Evolutionary conservation across 1,140 invertebrate species (phyloP), one percentile per base, ranked within the genome.

Genomic region (Formica exsecta): DNA sequence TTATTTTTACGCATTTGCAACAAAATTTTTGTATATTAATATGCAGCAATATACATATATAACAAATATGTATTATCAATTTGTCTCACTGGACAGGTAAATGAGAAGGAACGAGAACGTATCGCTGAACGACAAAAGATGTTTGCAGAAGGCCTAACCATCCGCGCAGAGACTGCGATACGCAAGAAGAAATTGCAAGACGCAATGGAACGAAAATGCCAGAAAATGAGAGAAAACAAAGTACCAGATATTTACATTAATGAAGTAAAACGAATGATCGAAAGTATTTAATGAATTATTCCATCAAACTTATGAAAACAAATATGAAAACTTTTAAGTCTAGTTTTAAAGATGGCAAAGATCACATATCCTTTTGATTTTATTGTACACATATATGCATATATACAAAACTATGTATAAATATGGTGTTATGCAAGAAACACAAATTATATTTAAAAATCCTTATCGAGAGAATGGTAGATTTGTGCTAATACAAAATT

Each of bases 41-140:
- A 51, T 36, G 44, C 0, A 65, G 36, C 1, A 57, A 73, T 16
- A 51, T 51, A 16, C 19, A 51, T 48, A 29, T 29, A 29, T 29
- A 29, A 29, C 0, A 29, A 29, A 29, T 29, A 29, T 0, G 41
- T 44, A 59, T 70, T 74, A 32, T 66, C 11, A 3, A 25, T 8
- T 71, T 80, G 0, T 44, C n/a, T 80, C 9, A 6, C 61, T 70
- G 51, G 1, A 8, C 95, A 97, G 93, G 97, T 97, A 29, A 96
- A 97, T 91, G 96, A 97, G 76, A 97, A 97, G 88, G 97, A 97
- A 92, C 95, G 95, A 32, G 95, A 97, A 86, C 95, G 95, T 92
- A 96, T 96, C 7, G 95, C 96, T 19, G 86, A 95, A 0, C 95
- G 96, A 9, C 96, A 96, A 89, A 96, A 95, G 89, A 95, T 96